Evolutionary conservation across 1,140 invertebrate species (phyloP).

Genomic region (Melipona quadrifasciata): DNA sequence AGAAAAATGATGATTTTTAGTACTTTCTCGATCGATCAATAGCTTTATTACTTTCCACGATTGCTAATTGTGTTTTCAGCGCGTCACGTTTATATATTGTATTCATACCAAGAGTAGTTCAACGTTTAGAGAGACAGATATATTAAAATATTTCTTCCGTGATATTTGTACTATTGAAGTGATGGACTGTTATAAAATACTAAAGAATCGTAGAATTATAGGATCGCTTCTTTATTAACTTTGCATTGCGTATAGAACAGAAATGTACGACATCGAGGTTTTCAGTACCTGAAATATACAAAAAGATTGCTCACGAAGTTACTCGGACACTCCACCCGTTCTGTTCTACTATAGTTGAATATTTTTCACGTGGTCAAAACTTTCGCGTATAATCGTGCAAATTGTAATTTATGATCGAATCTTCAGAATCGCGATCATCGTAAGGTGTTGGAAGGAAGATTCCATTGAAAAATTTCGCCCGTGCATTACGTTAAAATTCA

Average conservation of each 20-base stretch:
- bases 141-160: background rate
- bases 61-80: constrained; percentile 2
- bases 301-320: background rate
- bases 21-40: constrained; percentile 38
- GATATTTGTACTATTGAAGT: background rate
- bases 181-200: background rate
- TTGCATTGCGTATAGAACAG: constrained; percentile 54
- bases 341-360: no score
- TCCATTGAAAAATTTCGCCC: no score
- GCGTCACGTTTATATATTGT: no score
- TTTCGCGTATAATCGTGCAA: no score
- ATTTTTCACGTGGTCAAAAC: background rate
- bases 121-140: background rate
- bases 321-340: no score
- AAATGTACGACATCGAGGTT: constrained; percentile 63
- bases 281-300: constrained; percentile 60
- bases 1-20: background rate
- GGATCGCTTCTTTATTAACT: background rate
- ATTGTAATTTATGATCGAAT: no score
- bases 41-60: background rate
- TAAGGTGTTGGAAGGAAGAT: no score
- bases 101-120: no score
- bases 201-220: background rate
- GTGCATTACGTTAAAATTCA: background rate
- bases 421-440: no score